Evolutionary conservation across 1,140 invertebrate genomes (phyloP).

Genomic region (Formica selysi): DNA sequence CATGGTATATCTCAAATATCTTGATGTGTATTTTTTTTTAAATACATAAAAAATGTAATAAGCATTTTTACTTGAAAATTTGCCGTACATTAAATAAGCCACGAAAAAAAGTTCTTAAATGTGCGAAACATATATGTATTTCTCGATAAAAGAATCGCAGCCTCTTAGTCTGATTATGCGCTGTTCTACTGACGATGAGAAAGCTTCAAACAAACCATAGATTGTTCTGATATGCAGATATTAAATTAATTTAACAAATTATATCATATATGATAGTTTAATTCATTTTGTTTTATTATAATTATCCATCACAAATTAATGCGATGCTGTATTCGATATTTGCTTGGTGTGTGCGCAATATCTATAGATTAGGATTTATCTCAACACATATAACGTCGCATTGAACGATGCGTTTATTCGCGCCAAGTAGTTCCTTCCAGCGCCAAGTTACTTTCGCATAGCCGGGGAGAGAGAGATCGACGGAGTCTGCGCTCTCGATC

Average conservation of each 20-base stretch:
- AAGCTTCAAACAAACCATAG: background rate
- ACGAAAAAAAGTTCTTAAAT: conserved; percentile 5
- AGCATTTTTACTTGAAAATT: background rate
- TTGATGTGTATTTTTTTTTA: background rate
- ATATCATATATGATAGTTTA: background rate
- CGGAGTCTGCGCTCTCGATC: conserved; percentile 76
- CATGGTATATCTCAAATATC: conserved; percentile 3
- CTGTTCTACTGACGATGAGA: background rate
- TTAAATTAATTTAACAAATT: conserved; percentile 2
- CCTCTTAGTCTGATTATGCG: background rate
- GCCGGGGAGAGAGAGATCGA: conserved; percentile 54
- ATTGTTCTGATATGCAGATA: background rate
- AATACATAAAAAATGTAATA: conserved; percentile 17
- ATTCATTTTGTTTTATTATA: background rate
- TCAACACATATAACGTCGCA: background rate
- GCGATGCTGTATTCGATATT: background rate
- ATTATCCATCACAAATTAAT: background rate
- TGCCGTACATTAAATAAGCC: conserved; percentile 16
- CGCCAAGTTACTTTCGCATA: conserved; percentile 11
- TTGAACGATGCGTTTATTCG: background rate
- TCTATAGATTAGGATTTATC: background rate
- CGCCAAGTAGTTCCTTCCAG: conserved; percentile 12
- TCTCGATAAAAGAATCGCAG: conserved; percentile 5
- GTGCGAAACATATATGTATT: background rate
- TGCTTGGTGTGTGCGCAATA: background rate